Percentiles rank a stretch among this genome's conserved stretches.
phyloP scores from a whole-genome alignment of 1,140 invertebrate genomes.

The Bilobella aurantiaca region DNA sequence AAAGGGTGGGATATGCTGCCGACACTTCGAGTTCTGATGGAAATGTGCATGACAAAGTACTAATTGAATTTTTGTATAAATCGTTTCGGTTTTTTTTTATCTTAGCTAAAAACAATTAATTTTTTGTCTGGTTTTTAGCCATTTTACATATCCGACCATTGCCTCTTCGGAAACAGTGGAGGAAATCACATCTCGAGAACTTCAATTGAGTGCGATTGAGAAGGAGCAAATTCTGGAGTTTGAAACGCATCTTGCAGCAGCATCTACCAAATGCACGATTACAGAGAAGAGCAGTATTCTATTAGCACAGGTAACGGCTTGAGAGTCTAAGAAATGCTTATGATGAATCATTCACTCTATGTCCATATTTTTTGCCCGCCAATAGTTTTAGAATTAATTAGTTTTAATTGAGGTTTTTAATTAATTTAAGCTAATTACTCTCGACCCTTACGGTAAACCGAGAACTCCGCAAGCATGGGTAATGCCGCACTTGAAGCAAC shows the following conservation, averaged over 20 bases:
- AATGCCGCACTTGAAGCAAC: constrained; percentile 65
- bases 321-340: too few species aligned
- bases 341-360: background rate
- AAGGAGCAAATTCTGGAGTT: constrained; percentile 79
- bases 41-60: constrained; percentile 95
- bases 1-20: constrained; percentile 82
- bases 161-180: constrained; percentile 51
- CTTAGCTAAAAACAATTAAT: background rate
- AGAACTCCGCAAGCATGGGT: constrained; percentile 64
- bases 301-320: constrained; percentile 58
- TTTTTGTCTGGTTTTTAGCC: constrained; percentile 39
- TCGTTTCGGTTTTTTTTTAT: constrained; percentile 36
- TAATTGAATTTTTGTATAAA: too few species aligned
- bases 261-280: constrained; percentile 71
- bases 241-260: constrained; percentile 82
- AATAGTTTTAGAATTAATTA: background rate
- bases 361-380: background rate
- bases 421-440: constrained; percentile 51
- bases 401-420: background rate
- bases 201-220: constrained; percentile 60
- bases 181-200: constrained; percentile 51
- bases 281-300: constrained; percentile 81
- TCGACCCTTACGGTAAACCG: constrained; percentile 72
- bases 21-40: constrained; percentile 81
- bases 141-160: constrained; percentile 61